These are phyloP conservation scores for Cinara cedri DNA, from an alignment of 2,888 invertebrate species.

Conservation along the genomic window DNA sequence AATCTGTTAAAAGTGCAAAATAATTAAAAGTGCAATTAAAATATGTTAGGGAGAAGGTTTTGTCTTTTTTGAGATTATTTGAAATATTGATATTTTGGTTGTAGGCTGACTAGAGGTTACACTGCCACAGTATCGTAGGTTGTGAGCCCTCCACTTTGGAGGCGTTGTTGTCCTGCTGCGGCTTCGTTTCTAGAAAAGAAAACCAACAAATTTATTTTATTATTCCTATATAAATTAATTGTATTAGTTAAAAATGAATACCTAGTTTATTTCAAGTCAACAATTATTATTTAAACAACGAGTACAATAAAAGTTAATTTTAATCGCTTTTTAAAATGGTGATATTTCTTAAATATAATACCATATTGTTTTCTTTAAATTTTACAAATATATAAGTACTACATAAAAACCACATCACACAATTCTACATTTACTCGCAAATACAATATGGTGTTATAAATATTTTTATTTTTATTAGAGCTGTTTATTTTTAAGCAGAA, in stretches of 20 bases:
- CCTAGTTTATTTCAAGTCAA: too few species aligned
- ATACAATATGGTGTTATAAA: constrained; percentile 30
- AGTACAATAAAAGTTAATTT: too few species aligned
- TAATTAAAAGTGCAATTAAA: constrained; percentile 44
- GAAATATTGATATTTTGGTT: constrained; percentile 24
- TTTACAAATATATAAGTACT: constrained; percentile 18
- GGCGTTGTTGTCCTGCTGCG: constrained; percentile 71
- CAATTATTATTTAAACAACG: too few species aligned
- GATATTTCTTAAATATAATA: background rate
- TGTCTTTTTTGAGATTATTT: constrained; percentile 2
- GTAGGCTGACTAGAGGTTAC: constrained; percentile 76
- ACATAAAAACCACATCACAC: constrained; percentile 38
- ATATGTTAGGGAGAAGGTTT: constrained; percentile 14
- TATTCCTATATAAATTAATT: too few species aligned
- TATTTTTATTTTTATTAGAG: background rate
- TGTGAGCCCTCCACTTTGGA: constrained; percentile 88
- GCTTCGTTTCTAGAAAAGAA: constrained; percentile 80
- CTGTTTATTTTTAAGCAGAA: background rate
- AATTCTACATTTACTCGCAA: constrained; percentile 28
- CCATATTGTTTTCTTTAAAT: constrained; percentile 25
- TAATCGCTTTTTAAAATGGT: too few species aligned
- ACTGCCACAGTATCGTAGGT: constrained; percentile 99
- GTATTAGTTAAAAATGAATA: too few species aligned
- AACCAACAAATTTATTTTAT: constrained; percentile 37
- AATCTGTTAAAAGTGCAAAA: constrained; percentile 26